These are phyloP conservation scores for Teleogryllus occipitalis DNA, from an alignment of 1,140 invertebrate species.

Conservation along the genomic window DNA sequence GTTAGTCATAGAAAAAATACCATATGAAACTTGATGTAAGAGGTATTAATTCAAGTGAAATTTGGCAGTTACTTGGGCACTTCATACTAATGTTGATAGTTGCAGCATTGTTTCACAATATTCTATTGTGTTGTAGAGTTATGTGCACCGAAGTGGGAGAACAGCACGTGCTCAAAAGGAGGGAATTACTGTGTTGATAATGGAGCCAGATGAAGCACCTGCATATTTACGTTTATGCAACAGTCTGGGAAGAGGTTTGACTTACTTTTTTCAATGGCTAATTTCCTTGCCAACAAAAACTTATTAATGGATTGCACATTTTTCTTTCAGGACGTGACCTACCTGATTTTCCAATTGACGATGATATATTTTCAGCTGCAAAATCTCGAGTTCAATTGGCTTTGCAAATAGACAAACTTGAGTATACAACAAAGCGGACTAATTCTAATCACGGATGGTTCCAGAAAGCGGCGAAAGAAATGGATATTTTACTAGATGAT, in stretches of 20 bases:
- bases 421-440: slow-evolving; percentile 8
- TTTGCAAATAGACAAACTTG: slow-evolving; percentile 14
- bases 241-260: slow-evolving; percentile 69
- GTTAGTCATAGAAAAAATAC: too few relatives aligned
- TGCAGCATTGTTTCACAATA: slow-evolving; percentile 20
- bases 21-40: too few relatives aligned
- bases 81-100: not conserved
- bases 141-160: slow-evolving; percentile 92
- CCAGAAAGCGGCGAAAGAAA: slow-evolving; percentile 16
- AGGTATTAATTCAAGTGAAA: too few relatives aligned
- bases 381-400: slow-evolving; percentile 17
- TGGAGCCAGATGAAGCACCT: slow-evolving; percentile 77
- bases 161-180: slow-evolving; percentile 83
- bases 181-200: slow-evolving; percentile 85
- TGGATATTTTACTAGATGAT: slow-evolving; percentile 21
- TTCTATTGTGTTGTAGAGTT: slow-evolving; percentile 50
- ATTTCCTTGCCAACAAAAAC: not conserved
- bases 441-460: slow-evolving; percentile 16
- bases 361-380: not conserved
- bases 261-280: not conserved
- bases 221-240: slow-evolving; percentile 73
- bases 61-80: too few relatives aligned
- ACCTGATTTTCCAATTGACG: slow-evolving; percentile 14
- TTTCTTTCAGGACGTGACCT: slow-evolving; percentile 9
- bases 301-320: not conserved